Conservation (phyloP, 2,113 vertebrate species). For the Leptocoma aspasia region DNA sequence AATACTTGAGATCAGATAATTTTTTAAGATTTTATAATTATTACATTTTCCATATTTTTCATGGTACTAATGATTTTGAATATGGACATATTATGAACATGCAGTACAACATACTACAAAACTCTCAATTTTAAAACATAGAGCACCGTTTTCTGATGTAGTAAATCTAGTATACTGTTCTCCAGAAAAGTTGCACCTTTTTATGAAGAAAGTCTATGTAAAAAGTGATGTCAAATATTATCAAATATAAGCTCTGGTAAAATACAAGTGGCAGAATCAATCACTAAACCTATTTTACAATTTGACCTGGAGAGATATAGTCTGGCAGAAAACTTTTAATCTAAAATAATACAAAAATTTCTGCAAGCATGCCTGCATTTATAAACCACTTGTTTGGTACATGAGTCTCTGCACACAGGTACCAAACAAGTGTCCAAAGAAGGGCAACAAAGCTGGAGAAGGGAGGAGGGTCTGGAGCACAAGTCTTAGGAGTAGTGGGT, state of each 20-base stretch:
- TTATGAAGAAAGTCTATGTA: background rate
- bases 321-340: background rate
- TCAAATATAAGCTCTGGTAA: background rate
- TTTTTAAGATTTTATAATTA: background rate
- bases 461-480: background rate
- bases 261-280: background rate
- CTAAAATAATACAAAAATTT: background rate
- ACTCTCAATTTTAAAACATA: background rate
- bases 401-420: background rate
- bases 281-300: background rate
- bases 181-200: background rate
- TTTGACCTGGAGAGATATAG: background rate
- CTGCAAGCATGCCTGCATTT: background rate
- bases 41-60: background rate
- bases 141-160: background rate
- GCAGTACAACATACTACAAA: background rate
- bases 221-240: background rate
- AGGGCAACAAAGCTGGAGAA: background rate
- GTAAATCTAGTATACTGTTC: background rate
- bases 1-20: background rate
- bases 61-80: background rate
- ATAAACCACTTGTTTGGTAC: no score
- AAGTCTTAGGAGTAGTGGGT: background rate
- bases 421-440: background rate
- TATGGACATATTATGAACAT: background rate